These are phyloP conservation scores for Parascotia fuliginaria DNA, from an alignment of 2,888 invertebrate genomes.

Conservation along the genomic window DNA sequence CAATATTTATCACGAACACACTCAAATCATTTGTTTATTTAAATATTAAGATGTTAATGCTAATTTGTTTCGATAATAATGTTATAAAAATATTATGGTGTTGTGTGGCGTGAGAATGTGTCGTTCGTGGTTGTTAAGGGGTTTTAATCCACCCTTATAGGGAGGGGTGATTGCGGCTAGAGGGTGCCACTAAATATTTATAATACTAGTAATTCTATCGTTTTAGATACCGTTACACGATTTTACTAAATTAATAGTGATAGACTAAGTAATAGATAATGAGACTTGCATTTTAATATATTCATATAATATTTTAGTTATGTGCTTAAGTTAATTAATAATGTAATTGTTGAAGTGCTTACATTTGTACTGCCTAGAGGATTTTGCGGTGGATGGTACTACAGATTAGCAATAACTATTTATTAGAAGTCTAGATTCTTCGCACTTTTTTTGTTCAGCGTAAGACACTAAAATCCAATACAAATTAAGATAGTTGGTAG, in stretches of 20 bases:
- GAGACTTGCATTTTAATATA: too few relatives aligned
- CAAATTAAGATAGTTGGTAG: too few relatives aligned
- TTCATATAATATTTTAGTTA: background rate
- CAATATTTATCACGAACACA: slow-evolving; percentile 44
- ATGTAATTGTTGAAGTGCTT: too few relatives aligned
- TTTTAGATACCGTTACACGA: background rate
- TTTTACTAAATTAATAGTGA: background rate
- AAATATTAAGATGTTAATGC: slow-evolving; percentile 36
- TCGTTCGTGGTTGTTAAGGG: slow-evolving; percentile 12
- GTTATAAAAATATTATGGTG: slow-evolving; percentile 22
- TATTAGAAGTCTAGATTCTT: too few relatives aligned
- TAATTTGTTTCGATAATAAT: slow-evolving; percentile 38
- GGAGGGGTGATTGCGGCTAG: slow-evolving; percentile 16
- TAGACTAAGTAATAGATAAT: background rate
- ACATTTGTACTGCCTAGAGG: too few relatives aligned
- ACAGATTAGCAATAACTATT: too few relatives aligned
- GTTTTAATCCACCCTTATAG: slow-evolving; percentile 2
- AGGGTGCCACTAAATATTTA: slow-evolving; percentile 2
- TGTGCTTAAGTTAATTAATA: too few relatives aligned
- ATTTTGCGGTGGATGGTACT: too few relatives aligned
- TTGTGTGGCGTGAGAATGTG: background rate
- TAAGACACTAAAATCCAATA: too few relatives aligned
- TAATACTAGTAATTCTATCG: background rate
- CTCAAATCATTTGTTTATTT: slow-evolving; percentile 40
- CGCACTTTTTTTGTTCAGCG: too few relatives aligned